Base-by-base conservation (phyloP, 2,888 invertebrate species). In the Zygaena filipendulae region DNA sequence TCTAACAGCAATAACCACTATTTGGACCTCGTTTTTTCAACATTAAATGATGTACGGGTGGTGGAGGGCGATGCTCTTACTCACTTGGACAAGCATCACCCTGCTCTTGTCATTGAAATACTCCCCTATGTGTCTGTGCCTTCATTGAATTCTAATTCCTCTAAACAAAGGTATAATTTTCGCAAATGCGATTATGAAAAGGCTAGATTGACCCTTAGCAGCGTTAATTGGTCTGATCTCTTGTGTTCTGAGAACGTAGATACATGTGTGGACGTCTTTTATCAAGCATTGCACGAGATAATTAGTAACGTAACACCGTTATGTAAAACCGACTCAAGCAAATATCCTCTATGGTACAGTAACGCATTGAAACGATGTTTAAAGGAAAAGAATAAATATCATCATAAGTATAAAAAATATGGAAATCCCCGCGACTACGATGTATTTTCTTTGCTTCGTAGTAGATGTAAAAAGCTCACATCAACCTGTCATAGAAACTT, bases 351-450 rank as follows among this genome's bases (percentile, higher is more conserved):
- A 10, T 37, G 37, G 32, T 32, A 27, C 24, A 28, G 27, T 18
- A 14, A 23, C 9, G 12, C 16, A n/a, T 14, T 37, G 9, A 28
- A 20, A n/a, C 21, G 11, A 3, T 32, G 34, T 18, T 19, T 33
- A 1, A 29, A 29, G 7, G 34, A 36, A 19, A 39, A 39, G 32
- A 23, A 19, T 9, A 36, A 31, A 21, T 29, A 21, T 23, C 30
- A 36, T 11, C 33, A 29, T 12, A 16, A 25, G 1, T 39, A 25
- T 18, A 39, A 39, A 11, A 36, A 21, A 16, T 35, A 23, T 23
- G 21, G 13, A 1, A 36, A 39, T 19, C 35, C 36, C 7, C 22
- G 32, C 3, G 38, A 38, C 13, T 33, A 35, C 11, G 38, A 38
- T 11, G 35, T 31, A 6, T 38, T 38, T 11, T 19, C 26, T 16